These are phyloP conservation scores for Tribolium madens DNA, from an alignment of 1,140 invertebrate species.

Conservation along the genomic window DNA sequence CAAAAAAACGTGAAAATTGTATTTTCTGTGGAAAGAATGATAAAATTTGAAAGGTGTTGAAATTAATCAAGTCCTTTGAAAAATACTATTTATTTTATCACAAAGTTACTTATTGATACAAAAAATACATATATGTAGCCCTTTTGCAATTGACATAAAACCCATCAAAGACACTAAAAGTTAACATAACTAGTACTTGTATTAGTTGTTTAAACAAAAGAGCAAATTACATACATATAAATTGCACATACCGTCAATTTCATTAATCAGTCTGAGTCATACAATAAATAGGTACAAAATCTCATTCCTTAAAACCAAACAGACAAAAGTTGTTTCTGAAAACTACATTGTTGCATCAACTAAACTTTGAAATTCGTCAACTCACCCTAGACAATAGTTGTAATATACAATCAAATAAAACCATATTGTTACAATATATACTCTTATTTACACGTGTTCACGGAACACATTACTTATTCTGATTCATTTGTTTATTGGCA, in stretches of 20 bases:
- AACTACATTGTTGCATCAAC: background rate
- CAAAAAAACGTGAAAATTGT: too few relatives aligned
- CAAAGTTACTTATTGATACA: conserved; percentile 32
- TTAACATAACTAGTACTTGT: background rate
- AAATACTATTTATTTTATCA: conserved; percentile 36
- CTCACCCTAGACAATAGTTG: background rate
- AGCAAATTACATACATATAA: conserved; percentile 2
- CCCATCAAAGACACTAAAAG: background rate
- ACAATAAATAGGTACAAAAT: background rate
- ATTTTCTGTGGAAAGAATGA: too few relatives aligned
- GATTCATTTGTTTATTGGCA: conserved; percentile 39
- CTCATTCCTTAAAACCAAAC: background rate
- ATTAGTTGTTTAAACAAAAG: background rate
- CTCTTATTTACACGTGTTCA: conserved; percentile 32
- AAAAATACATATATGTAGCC: conserved; percentile 24
- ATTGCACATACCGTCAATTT: conserved; percentile 17
- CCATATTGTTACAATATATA: conserved; percentile 31
- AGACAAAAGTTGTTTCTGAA: background rate
- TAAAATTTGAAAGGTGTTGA: too few relatives aligned
- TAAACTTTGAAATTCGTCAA: background rate
- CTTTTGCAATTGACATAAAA: conserved; percentile 14
- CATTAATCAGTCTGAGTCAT: conserved; percentile 16
- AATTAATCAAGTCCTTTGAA: too few relatives aligned
- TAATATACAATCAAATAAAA: conserved; percentile 26
- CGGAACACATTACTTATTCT: conserved; percentile 37